Evolutionary conservation across 2,797 vertebrate genomes (phyloP).

Genomic region (Pangasius sanitwongsei): DNA sequence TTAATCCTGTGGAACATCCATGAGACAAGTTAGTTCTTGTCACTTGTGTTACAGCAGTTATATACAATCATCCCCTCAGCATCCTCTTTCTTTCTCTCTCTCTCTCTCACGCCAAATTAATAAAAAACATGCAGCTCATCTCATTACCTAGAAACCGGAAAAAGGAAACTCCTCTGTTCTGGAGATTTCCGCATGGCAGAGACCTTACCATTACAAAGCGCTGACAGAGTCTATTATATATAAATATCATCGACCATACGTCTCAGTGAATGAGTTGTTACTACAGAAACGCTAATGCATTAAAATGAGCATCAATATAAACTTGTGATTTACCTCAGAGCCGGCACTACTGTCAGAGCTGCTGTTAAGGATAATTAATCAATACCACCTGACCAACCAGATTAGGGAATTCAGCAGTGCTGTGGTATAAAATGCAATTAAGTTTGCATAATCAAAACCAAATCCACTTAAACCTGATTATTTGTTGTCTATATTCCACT

Average conservation of each 20-base stretch:
- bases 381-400: not conserved
- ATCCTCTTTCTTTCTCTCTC: too few species aligned
- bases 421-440: not conserved
- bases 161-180: too few species aligned
- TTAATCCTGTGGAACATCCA: too few species aligned
- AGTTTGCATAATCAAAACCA: not conserved
- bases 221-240: not conserved
- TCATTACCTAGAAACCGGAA: too few species aligned
- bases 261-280: not conserved
- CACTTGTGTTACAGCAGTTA: too few species aligned
- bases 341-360: not conserved
- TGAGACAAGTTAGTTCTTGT: too few species aligned
- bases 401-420: too few species aligned
- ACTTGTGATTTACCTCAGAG: not conserved
- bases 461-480: not conserved
- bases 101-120: too few species aligned
- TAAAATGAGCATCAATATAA: not conserved
- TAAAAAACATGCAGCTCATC: too few species aligned
- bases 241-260: not conserved
- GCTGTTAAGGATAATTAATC: not conserved
- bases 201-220: not conserved
- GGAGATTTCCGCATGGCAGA: too few species aligned
- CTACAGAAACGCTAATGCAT: not conserved
- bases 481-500: too few species aligned
- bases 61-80: not conserved